Evolutionary conservation across 2,888 invertebrate species (phyloP), one percentile per base, ranked within the genome.

Genomic region (Ormyrus rosae): DNA sequence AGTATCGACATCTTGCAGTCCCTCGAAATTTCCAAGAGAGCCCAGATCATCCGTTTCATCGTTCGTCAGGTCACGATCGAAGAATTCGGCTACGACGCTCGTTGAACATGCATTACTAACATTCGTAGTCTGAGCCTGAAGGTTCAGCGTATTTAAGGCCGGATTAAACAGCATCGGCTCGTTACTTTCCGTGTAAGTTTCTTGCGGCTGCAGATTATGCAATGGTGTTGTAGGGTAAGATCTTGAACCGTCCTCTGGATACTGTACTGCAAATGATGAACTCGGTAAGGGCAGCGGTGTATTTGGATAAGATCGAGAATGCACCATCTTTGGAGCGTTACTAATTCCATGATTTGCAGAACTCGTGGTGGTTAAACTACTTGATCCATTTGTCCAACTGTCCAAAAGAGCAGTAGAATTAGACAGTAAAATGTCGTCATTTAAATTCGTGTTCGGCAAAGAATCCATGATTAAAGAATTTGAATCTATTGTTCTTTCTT

Each of bases 191-290:
- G 86, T 84, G 80, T 90, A 91, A 69, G 74, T 82, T 7, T 84
- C 83, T 45, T 83, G 82, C 19, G 84, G 84, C 6, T 87, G 87
- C 5, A 87, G 74, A 5, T 86, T 87, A 69, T 90, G 89, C 85
- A 94, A 92, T 13, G 96, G 96, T 19, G 95, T 95, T 2, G 95
- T 94, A 46, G 96, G 96, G 90, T 96, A 95, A 0, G 96, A 96
- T 87, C 95, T 94, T 11, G 95, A 95, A 3, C 87, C 88, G 73
- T 90, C 89, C 46, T 90, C 90, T 3, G 87, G 81, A 55, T 87
- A 88, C n/a, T 87, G 84, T 9, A 86, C 80, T 8, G 86, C 83
- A 11, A 83, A 81, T 6, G 83, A 75, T 6, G 83, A 75, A n/a
- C 86, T 83, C 51, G 87, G 85, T 51, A 87, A 79, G n/a, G 91